Percentiles rank a stretch among this genome's conserved stretches.
These are phyloP conservation scores for Baccha elongata DNA, from an alignment of 2,888 invertebrate species.

Conservation along the genomic window DNA sequence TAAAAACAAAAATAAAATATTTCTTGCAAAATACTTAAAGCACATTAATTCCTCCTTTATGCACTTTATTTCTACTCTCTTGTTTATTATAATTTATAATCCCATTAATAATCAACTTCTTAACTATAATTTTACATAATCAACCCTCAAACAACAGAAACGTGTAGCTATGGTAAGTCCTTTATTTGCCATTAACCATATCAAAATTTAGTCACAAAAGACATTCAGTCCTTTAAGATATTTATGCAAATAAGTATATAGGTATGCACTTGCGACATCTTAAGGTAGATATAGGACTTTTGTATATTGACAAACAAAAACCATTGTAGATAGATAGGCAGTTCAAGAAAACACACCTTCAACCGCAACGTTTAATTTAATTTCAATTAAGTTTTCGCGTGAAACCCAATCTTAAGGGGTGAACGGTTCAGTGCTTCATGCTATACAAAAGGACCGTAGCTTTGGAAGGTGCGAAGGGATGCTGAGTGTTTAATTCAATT, in stretches of 20 bases:
- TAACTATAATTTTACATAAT: not conserved
- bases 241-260: slow-evolving; percentile 10
- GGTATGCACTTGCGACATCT: slow-evolving; percentile 6
- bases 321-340: not conserved
- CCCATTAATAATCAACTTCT: too few species aligned
- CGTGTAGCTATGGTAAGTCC: not conserved
- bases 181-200: not conserved
- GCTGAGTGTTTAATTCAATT: not conserved
- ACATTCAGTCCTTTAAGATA: slow-evolving; percentile 2
- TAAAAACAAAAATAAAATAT: too few species aligned
- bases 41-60: too few species aligned
- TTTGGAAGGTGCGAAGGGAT: too few species aligned
- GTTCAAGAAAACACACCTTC: slow-evolving; percentile 39
- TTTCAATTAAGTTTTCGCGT: slow-evolving; percentile 56
- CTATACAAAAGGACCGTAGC: too few species aligned
- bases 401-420: slow-evolving; percentile 25
- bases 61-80: too few species aligned
- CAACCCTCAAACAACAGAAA: not conserved
- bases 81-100: too few species aligned
- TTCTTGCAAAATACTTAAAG: too few species aligned
- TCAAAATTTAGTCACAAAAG: not conserved
- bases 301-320: slow-evolving; percentile 19
- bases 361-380: slow-evolving; percentile 62
- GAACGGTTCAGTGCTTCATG: slow-evolving; percentile 1
- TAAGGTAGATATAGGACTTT: slow-evolving; percentile 1